Conservation (phyloP, 2,888 invertebrate genomes). For the Ctena decussata region DNA sequence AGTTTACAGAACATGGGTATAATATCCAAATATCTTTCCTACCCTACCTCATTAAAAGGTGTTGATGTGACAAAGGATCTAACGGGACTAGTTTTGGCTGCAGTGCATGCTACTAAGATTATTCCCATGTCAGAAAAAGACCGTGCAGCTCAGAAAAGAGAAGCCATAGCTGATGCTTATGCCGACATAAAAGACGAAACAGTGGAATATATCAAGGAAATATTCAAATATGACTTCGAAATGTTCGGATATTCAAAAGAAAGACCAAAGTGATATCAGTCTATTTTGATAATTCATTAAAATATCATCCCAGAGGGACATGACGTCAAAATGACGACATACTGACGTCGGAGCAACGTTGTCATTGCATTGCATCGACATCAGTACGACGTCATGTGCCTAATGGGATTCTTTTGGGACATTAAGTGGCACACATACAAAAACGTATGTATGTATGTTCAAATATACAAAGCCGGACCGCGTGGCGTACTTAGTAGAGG, state of each 20-base stretch:
- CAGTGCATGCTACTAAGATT: neutral
- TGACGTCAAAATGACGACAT: too few relatives aligned
- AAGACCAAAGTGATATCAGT: neutral
- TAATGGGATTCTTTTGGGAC: too few relatives aligned
- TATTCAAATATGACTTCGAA: conserved; percentile 64
- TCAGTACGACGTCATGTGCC: too few relatives aligned
- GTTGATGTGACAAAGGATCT: neutral
- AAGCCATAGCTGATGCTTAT: conserved; percentile 53
- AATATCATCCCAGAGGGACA: too few relatives aligned
- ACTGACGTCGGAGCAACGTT: too few relatives aligned
- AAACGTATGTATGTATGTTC: too few relatives aligned
- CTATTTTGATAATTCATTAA: too few relatives aligned
- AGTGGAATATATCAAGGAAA: conserved; percentile 30
- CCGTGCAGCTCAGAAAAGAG: conserved; percentile 27
- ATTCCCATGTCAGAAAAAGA: neutral
- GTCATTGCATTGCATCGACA: too few relatives aligned
- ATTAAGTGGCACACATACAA: too few relatives aligned
- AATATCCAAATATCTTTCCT: neutral
- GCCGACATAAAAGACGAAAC: conserved; percentile 24
- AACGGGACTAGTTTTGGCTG: neutral
- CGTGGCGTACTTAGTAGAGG: too few relatives aligned
- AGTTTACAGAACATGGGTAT: conserved; percentile 13
- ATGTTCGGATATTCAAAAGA: conserved; percentile 53
- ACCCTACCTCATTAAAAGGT: neutral
- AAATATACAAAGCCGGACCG: too few relatives aligned